Evolutionary conservation across 2,888 invertebrate genomes (phyloP).

Genomic region (Ophioninae sp.): DNA sequence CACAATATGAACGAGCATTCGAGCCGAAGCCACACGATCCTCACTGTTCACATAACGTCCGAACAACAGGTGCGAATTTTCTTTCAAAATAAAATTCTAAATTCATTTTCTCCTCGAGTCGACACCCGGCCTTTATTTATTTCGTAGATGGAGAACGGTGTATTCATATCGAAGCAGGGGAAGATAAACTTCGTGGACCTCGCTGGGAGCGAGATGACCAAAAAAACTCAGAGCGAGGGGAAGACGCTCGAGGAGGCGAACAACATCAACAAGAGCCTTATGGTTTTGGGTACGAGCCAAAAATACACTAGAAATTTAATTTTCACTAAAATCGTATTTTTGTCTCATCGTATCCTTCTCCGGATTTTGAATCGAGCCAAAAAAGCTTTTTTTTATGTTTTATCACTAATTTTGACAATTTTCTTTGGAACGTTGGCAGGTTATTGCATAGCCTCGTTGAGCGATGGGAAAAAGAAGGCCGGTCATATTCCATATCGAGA

Average conservation of each 20-base stretch:
- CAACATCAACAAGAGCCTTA: conserved; percentile 96
- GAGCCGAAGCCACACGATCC: conserved; percentile 94
- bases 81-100: conserved; percentile 3
- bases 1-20: conserved; percentile 97
- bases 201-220: conserved; percentile 98
- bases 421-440: conserved; percentile 82
- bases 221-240: conserved; percentile 93
- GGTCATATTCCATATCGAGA: conserved; percentile 97
- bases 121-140: not conserved
- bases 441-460: conserved; percentile 96
- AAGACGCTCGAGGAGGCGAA: conserved; percentile 96
- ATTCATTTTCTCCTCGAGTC: not conserved
- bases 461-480: conserved; percentile 88
- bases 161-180: conserved; percentile 94
- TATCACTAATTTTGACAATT: not conserved
- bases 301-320: not conserved
- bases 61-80: conserved; percentile 86
- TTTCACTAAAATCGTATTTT: not conserved
- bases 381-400: not conserved
- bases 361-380: too few species aligned
- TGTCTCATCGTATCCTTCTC: not conserved
- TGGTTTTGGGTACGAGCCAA: conserved; percentile 90
- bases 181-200: conserved; percentile 98
- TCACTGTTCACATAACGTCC: conserved; percentile 94
- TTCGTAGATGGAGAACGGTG: conserved; percentile 85